These are phyloP conservation scores for Pseudorhiza aurosa DNA, from an alignment of 30 jellyfish, hydroid and myxozoan genomes.

Conservation along the genomic window DNA sequence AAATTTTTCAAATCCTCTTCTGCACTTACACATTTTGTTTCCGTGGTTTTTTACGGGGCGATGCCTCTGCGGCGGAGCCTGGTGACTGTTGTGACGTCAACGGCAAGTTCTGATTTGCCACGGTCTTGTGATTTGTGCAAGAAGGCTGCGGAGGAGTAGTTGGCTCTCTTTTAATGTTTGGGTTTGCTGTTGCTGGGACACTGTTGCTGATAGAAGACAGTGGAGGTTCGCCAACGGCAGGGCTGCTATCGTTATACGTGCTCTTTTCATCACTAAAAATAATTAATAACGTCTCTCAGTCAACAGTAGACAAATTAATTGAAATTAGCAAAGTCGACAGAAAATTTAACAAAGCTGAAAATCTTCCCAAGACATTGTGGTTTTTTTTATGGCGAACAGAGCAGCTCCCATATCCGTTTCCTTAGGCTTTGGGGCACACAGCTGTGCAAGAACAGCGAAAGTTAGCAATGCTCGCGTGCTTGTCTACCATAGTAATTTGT, in stretches of 20 bases:
- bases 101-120: slow-evolving; percentile 8
- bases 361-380: no score
- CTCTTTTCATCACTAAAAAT: slow-evolving; percentile 62
- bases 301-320: no score
- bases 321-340: no score
- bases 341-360: no score
- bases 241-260: slow-evolving; percentile 21
- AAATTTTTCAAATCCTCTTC: neutral
- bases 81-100: slow-evolving; percentile 1
- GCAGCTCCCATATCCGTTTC: no score
- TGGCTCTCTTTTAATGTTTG: slow-evolving; percentile 46
- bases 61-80: slow-evolving; percentile 76
- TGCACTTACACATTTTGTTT: slow-evolving; percentile 90
- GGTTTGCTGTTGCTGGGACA: slow-evolving; percentile 6
- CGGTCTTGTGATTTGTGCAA: neutral
- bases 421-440: no score
- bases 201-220: slow-evolving; percentile 6
- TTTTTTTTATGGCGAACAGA: no score
- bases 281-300: no score
- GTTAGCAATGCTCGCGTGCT: no score
- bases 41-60: slow-evolving; percentile 97
- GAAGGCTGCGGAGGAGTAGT: slow-evolving; percentile 22
- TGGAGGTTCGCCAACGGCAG: slow-evolving; percentile 29
- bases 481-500: no score
- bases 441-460: no score